A percentile compares a stretch with the other conserved stretches of the same genome.
Conservation (phyloP, 1,140 invertebrate species). For the Nasonia longicornis region DNA sequence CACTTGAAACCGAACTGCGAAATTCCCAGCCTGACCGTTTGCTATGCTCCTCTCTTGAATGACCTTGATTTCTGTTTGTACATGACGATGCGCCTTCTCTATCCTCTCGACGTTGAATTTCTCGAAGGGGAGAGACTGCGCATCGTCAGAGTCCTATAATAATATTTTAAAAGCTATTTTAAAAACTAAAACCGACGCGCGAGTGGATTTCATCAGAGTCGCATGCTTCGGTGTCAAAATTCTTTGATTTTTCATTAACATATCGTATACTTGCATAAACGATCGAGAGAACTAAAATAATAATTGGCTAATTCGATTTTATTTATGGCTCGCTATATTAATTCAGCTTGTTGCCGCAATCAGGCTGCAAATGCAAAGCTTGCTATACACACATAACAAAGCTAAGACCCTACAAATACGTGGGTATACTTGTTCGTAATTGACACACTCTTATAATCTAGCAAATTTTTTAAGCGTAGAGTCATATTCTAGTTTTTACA, state of each 20-base stretch:
- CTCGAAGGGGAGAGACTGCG: no score
- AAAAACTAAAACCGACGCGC: conserved; percentile 22
- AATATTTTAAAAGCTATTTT: conserved; percentile 35
- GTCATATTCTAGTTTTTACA: neutral
- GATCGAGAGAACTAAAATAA: neutral
- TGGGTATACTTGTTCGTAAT: neutral
- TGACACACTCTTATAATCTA: neutral
- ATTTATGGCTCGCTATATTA: conserved; percentile 13
- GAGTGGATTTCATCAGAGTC: neutral
- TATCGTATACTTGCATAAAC: neutral
- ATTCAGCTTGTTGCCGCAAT: conserved; percentile 4
- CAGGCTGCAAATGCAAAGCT: conserved; percentile 15
- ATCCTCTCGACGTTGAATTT: neutral
- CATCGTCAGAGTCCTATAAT: neutral
- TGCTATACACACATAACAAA: neutral
- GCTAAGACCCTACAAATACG: neutral
- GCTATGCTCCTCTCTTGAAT: neutral
- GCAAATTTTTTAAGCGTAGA: neutral
- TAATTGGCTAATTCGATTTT: conserved; percentile 4
- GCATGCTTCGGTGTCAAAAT: neutral
- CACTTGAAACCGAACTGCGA: conserved; percentile 21
- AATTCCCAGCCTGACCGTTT: conserved; percentile 11
- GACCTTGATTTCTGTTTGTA: neutral
- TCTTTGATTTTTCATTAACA: neutral
- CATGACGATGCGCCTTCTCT: neutral